These are phyloP conservation scores for Dipodomys spectabilis DNA, from an alignment of 2,113 vertebrate species.

Conservation along the genomic window DNA sequence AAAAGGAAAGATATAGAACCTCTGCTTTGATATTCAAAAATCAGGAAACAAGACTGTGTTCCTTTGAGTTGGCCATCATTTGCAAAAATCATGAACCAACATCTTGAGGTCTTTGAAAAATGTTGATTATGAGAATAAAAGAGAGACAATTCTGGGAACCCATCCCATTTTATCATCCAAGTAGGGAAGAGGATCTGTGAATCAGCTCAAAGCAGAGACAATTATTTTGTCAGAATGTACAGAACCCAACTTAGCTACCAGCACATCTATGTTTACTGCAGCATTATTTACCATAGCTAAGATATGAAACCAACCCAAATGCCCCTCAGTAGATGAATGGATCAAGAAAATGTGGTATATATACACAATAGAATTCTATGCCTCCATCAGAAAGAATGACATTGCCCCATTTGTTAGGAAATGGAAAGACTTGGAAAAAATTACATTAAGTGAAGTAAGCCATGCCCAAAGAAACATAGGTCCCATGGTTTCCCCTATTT, in stretches of 20 bases:
- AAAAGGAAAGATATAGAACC: background rate
- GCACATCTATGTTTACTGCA: too few relatives aligned
- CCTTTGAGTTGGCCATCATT: background rate
- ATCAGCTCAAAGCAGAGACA: background rate
- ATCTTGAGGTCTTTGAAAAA: background rate
- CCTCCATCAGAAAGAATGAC: too few relatives aligned
- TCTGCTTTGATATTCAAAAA: background rate
- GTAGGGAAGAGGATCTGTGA: background rate
- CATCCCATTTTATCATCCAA: background rate
- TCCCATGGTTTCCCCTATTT: too few relatives aligned
- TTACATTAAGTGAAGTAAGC: too few relatives aligned
- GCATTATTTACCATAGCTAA: too few relatives aligned
- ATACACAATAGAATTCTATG: too few relatives aligned
- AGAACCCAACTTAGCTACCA: background rate
- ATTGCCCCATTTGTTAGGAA: too few relatives aligned
- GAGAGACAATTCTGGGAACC: background rate
- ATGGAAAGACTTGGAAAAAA: too few relatives aligned
- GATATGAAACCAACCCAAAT: too few relatives aligned
- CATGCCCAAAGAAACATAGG: too few relatives aligned
- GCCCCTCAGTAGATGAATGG: too few relatives aligned
- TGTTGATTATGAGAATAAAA: background rate
- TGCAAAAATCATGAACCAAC: background rate
- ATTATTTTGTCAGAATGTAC: background rate
- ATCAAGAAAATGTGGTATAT: too few relatives aligned
- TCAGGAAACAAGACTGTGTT: background rate